Percentiles rank a stretch among this genome's conserved stretches.
phyloP scores from a whole-genome alignment of 1,140 invertebrate species.

The Conus ventricosus region DNA sequence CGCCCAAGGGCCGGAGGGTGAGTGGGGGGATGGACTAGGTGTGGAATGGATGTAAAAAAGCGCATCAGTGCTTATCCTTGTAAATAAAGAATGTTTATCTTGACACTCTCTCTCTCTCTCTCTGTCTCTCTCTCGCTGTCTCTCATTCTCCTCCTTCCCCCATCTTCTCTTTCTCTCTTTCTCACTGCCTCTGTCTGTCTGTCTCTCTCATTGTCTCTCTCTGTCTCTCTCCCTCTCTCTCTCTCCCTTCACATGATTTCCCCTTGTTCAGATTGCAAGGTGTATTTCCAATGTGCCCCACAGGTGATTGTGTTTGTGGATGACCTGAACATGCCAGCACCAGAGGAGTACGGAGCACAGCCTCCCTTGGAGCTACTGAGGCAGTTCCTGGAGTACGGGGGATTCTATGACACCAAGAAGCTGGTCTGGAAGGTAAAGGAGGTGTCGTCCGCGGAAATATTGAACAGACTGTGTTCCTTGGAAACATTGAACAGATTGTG shows the following conservation, averaged over 20 bases:
- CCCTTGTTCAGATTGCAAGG: no score
- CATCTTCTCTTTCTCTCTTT: background rate
- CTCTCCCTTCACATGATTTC: no score
- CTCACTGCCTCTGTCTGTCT: no score
- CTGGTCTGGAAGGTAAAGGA: constrained; percentile 84
- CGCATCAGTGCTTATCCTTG: no score
- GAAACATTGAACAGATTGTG: no score
- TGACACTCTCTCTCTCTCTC: background rate
- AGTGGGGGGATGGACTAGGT: background rate
- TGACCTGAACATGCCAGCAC: constrained; percentile 77
- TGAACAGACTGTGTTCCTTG: background rate
- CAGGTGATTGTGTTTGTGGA: constrained; percentile 74
- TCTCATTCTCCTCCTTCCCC: background rate
- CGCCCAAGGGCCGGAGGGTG: constrained; percentile 71
- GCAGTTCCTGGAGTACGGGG: constrained; percentile 87
- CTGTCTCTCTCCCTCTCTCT: no score
- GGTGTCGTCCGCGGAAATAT: background rate
- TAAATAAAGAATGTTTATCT: no score
- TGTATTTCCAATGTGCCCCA: no score
- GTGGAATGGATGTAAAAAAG: background rate
- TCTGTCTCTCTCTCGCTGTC: background rate
- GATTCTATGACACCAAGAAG: constrained; percentile 89
- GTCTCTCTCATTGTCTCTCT: no score
- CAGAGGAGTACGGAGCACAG: constrained; percentile 73
- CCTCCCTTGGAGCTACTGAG: constrained; percentile 77